Percentiles rank a stretch among this genome's conserved stretches.
These are phyloP conservation scores for Haliclystus octoradiatus DNA, from an alignment of 30 jellyfish, hydroid and myxozoan species.

Conservation along the genomic window DNA sequence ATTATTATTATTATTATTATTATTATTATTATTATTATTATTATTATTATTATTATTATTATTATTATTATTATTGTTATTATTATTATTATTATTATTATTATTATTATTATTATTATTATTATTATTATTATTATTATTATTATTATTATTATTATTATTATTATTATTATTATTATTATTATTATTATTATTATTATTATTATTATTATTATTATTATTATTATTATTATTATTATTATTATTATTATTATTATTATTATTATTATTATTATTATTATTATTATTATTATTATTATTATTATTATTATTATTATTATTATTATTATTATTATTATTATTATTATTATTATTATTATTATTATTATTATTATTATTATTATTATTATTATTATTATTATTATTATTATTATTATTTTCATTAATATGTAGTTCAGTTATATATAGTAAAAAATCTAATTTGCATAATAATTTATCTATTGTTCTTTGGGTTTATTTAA, in stretches of 20 bases:
- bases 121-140: background rate
- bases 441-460: too few relatives aligned
- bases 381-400: background rate
- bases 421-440: too few relatives aligned
- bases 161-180: background rate
- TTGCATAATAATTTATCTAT: too few relatives aligned
- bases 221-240: background rate
- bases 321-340: background rate
- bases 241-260: background rate
- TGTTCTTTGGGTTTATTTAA: too few relatives aligned
- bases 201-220: background rate
- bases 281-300: background rate
- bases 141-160: background rate
- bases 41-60: background rate
- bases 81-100: background rate
- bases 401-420: too few relatives aligned
- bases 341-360: background rate
- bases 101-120: background rate
- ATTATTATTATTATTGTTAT: background rate
- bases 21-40: background rate
- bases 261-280: background rate
- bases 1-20: background rate
- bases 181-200: background rate
- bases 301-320: background rate
- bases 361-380: background rate